phyloP scores from a whole-genome alignment of 2,113 vertebrate genomes.

The Irena cyanogastra region DNA sequence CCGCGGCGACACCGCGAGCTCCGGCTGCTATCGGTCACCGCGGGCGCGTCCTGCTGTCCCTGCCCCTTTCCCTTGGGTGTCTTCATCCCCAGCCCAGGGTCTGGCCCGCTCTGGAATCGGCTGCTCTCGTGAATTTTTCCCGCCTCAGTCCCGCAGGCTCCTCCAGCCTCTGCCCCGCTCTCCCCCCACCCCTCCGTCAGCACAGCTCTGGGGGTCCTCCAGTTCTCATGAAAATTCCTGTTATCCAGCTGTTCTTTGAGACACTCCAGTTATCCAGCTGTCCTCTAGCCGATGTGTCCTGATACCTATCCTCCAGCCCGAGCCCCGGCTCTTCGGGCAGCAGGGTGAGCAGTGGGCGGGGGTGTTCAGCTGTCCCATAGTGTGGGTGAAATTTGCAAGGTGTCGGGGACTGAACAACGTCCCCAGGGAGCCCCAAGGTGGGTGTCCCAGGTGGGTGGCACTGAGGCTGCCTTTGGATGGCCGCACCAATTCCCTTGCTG shows the following conservation, averaged over 20 bases:
- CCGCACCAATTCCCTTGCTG: neutral
- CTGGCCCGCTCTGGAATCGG: neutral
- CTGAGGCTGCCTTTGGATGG: neutral
- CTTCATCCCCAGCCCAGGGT: too few species aligned
- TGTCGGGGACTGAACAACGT: too few species aligned
- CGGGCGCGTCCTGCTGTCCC: too few species aligned
- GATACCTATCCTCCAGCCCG: accelerated
- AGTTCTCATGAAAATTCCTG: neutral
- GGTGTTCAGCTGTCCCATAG: accelerated
- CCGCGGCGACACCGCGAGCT: too few species aligned
- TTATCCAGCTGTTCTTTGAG: neutral
- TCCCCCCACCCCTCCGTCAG: neutral
- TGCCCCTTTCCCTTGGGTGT: accelerated
- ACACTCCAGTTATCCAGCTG: neutral
- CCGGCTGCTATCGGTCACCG: accelerated
- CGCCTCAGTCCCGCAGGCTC: too few species aligned
- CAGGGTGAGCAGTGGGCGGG: accelerated
- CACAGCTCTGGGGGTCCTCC: neutral
- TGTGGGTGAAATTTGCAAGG: accelerated
- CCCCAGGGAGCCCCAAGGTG: neutral
- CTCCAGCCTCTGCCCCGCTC: too few species aligned
- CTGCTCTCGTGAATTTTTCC: neutral
- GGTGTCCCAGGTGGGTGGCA: neutral
- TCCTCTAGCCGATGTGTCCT: neutral
- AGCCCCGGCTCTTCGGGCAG: neutral